Conservation (phyloP, 2,113 vertebrate species). For the Pseudorectes ferrugineus region DNA sequence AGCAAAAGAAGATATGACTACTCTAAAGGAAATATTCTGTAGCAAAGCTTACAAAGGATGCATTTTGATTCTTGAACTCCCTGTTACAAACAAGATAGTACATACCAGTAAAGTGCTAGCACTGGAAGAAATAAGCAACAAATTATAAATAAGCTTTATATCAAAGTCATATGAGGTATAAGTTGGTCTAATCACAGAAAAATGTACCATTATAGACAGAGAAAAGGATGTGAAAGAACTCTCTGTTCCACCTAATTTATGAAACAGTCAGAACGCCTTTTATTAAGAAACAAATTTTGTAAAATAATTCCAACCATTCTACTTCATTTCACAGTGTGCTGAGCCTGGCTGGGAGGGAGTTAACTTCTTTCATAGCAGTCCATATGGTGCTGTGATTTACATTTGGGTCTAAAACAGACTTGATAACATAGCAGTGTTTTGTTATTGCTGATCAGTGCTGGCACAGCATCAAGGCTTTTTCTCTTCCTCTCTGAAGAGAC, state of each 20-base stretch:
- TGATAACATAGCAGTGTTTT: background rate
- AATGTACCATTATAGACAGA: background rate
- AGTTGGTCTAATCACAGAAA: background rate
- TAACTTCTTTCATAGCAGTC: slow-evolving; percentile 1
- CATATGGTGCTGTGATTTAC: slow-evolving; percentile 26
- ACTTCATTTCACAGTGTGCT: background rate
- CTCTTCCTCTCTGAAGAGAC: background rate
- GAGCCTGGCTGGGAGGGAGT: background rate
- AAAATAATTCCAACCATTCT: background rate
- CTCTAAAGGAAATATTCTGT: background rate
- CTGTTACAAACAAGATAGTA: background rate
- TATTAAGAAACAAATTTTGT: background rate
- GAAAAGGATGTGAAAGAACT: background rate
- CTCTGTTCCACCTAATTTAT: background rate
- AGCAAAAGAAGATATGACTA: background rate
- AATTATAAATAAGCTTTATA: background rate
- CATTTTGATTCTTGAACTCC: background rate
- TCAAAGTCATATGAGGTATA: background rate
- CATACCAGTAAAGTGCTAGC: background rate
- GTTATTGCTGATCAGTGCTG: slow-evolving; percentile 1
- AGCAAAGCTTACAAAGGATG: background rate
- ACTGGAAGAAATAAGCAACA: background rate
- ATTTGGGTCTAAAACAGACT: slow-evolving; percentile 7
- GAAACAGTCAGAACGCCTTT: background rate
- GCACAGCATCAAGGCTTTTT: background rate